These are phyloP conservation scores for Pelobates cultripes DNA, from an alignment of 2,797 vertebrate species.

Conservation along the genomic window DNA sequence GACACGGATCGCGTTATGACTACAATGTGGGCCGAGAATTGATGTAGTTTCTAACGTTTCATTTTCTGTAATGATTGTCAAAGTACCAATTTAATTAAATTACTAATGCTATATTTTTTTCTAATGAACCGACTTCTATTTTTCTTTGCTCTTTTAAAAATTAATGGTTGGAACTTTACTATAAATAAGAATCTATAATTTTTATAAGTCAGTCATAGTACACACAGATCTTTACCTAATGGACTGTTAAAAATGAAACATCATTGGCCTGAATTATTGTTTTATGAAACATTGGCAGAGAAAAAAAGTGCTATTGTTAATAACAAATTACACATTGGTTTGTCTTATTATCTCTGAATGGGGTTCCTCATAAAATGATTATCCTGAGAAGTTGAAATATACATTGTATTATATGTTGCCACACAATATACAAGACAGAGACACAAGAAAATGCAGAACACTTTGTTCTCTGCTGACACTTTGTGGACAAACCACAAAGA, in stretches of 20 bases:
- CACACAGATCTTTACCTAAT: constrained; percentile 69
- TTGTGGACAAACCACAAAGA: background rate
- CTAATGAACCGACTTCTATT: constrained; percentile 68
- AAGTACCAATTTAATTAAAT: constrained; percentile 75
- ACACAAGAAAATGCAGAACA: background rate
- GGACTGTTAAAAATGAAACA: constrained; percentile 69
- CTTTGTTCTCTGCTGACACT: background rate
- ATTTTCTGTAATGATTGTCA: constrained; percentile 68
- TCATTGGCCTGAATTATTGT: constrained; percentile 58
- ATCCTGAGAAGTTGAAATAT: background rate
- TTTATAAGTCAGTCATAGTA: constrained; percentile 68
- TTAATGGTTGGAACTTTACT: constrained; percentile 69
- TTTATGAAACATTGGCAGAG: constrained; percentile 49
- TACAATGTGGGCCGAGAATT: constrained; percentile 58
- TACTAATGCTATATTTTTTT: constrained; percentile 65
- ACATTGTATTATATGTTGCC: background rate
- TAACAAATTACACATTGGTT: constrained; percentile 60
- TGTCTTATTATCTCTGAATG: background rate
- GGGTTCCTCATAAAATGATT: background rate
- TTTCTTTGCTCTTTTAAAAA: constrained; percentile 70
- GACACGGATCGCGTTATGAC: constrained; percentile 31
- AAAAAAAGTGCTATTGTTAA: constrained; percentile 51
- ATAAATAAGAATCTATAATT: constrained; percentile 75
- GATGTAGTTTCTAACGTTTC: constrained; percentile 64
- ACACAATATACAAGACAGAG: background rate